These are phyloP conservation scores for Macrosteles quadrilineatus DNA, from an alignment of 1,140 invertebrate species.

Conservation along the genomic window DNA sequence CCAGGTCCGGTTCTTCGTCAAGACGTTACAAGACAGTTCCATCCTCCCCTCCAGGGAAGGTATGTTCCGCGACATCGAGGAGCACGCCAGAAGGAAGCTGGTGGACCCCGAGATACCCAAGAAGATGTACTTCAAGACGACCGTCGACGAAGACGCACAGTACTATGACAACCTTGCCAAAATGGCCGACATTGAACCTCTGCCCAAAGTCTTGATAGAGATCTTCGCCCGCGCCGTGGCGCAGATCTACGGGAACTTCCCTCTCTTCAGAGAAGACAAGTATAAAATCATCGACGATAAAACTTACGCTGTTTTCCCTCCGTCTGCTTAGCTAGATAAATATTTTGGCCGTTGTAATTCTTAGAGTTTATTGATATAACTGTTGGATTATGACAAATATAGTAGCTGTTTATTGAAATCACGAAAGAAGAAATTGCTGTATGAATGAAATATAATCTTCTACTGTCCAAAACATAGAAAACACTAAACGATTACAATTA, in stretches of 20 bases:
- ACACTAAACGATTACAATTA: too few relatives aligned
- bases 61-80: slow-evolving; percentile 57
- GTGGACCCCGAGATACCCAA: slow-evolving; percentile 33
- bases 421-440: too few relatives aligned
- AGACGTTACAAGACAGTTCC: slow-evolving; percentile 63
- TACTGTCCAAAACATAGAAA: too few relatives aligned
- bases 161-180: slow-evolving; percentile 39
- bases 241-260: slow-evolving; percentile 40
- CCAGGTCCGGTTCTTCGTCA: slow-evolving; percentile 68
- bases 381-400: too few relatives aligned
- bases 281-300: slow-evolving; percentile 42
- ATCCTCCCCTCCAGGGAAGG: slow-evolving; percentile 61
- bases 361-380: too few relatives aligned
- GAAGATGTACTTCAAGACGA: slow-evolving; percentile 40
- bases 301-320: slow-evolving; percentile 27
- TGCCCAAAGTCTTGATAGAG: slow-evolving; percentile 38
- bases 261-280: slow-evolving; percentile 39
- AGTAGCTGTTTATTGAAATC: too few relatives aligned
- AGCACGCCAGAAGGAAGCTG: slow-evolving; percentile 31
- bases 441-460: too few relatives aligned
- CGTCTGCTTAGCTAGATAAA: neutral
- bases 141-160: slow-evolving; percentile 26
- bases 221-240: slow-evolving; percentile 38
- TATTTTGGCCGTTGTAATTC: too few relatives aligned
- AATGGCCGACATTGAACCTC: slow-evolving; percentile 35